Conservation (phyloP, 53 echinoderm and acorn worm species). For the Hippasteria phrygiana region DNA sequence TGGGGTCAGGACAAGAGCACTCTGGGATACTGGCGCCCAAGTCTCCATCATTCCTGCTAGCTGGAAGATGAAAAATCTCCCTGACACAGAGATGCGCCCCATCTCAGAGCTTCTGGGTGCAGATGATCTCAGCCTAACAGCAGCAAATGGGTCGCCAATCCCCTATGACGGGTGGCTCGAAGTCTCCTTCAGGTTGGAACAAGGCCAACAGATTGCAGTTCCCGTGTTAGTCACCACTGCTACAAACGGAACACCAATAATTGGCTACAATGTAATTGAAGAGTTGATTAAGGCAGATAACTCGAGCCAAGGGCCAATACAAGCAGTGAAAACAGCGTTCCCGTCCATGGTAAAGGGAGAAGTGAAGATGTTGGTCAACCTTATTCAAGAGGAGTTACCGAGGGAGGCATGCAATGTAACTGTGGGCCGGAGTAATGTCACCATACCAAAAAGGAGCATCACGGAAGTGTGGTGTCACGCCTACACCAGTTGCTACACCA, state of each 20-base stretch:
- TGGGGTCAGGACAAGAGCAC: too few relatives aligned
- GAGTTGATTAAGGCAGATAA: too few relatives aligned
- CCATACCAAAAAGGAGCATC: slow-evolving; percentile 2
- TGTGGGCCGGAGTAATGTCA: too few relatives aligned
- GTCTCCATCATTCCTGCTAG: too few relatives aligned
- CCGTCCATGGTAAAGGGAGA: too few relatives aligned
- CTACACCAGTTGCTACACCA: background rate
- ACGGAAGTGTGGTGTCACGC: background rate
- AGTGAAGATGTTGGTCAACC: background rate
- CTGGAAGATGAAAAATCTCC: too few relatives aligned
- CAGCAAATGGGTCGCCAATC: slow-evolving; percentile 51
- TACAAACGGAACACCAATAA: slow-evolving; percentile 55
- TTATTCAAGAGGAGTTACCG: background rate
- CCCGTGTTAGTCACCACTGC: slow-evolving; percentile 64
- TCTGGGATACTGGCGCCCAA: too few relatives aligned
- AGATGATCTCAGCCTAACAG: slow-evolving; percentile 30
- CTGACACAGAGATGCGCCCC: too few relatives aligned
- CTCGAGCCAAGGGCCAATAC: too few relatives aligned
- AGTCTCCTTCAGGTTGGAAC: slow-evolving; percentile 7
- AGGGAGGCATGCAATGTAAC: background rate
- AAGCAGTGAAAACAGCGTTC: too few relatives aligned
- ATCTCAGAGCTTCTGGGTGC: too few relatives aligned
- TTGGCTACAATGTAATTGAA: slow-evolving; percentile 76
- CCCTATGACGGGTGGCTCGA: slow-evolving; percentile 60
- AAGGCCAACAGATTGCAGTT: slow-evolving; percentile 23